Evolutionary conservation across 2,797 vertebrate genomes (phyloP), one percentile per base, ranked within the genome.

Genomic region (Macropodus opercularis): DNA sequence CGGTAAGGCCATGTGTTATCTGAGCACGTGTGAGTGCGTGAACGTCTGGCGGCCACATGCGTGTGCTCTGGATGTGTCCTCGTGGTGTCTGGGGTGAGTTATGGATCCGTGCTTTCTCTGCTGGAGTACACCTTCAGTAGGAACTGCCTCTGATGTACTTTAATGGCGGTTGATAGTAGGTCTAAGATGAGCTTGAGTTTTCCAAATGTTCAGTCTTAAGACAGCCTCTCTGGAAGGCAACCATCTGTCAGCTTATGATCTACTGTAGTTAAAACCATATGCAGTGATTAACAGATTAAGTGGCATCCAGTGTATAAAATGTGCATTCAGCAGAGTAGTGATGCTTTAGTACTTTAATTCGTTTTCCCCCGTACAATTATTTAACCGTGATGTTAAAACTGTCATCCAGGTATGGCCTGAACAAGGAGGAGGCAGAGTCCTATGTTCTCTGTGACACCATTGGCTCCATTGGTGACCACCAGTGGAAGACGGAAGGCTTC

Each of bases 381-480:
- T 10, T 24, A 15, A 34, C 6, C 0, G 4, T 31, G 2, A 31
- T 10, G 31, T 14, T 32, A 14, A 32, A 6, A 6, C 6, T 57
- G 10, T 66, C 6, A 17, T 56, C 2, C 29, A 93, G 93, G 75
- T 94, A 94, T 31, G 93, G 91, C 35, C 84, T 90, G 64, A 69
- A 77, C 34, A 94, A 94, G 70, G 85, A 83, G 17, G 86, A 88
- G n/a, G 88, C 89, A 0, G 83, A 82, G 38, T 88, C 87, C 49
- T 94, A 89, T 5, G 85, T 94, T 6, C 85, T 94, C 26, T 94
- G 93, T 3, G 93, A 94, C 53, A 90, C 93, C 66, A 93, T 94
- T 3, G 93, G 93, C 64, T 89, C 87, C 39, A 62, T 88, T 3
- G 68, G 67, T 5, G 77, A 75, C 4, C 81, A 58, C 24, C 87